Percentiles rank a stretch among this genome's conserved stretches.
Evolutionary conservation across 1,140 invertebrate genomes (phyloP).

Genomic region (Octopus sinensis): DNA sequence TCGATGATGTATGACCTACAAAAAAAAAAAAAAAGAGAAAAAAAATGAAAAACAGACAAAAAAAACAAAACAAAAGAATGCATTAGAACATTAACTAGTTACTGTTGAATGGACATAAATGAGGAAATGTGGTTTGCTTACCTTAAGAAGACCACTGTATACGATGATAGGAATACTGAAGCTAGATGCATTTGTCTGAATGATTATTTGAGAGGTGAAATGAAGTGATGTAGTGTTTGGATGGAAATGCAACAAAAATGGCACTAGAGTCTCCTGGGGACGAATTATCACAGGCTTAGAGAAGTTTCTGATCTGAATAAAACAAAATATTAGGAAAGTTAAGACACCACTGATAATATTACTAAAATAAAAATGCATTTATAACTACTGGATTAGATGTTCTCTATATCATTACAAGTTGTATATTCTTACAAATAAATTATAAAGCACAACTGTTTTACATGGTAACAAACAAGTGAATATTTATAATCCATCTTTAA

Average conservation of each 20-base stretch:
- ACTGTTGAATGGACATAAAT: background rate
- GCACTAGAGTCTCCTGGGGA: constrained; percentile 63
- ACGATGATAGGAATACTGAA: constrained; percentile 71
- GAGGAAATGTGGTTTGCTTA: constrained; percentile 24
- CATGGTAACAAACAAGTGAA: too few relatives aligned
- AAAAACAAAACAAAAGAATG: too few relatives aligned
- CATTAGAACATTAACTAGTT: too few relatives aligned
- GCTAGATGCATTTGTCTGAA: constrained; percentile 73
- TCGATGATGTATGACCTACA: constrained; percentile 57
- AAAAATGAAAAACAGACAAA: background rate
- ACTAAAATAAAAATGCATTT: too few relatives aligned
- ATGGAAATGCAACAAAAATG: constrained; percentile 64
- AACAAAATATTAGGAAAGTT: background rate
- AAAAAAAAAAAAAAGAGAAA: constrained; percentile 17
- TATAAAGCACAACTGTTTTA: too few relatives aligned
- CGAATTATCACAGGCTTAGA: constrained; percentile 63
- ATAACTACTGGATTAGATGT: too few relatives aligned
- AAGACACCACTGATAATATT: too few relatives aligned
- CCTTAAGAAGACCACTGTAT: constrained; percentile 71
- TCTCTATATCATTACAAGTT: too few relatives aligned
- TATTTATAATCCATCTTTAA: too few relatives aligned
- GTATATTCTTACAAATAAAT: too few relatives aligned
- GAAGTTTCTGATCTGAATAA: constrained; percentile 54
- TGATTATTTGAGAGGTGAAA: constrained; percentile 66
- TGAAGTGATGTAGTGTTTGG: constrained; percentile 63